Conservation (phyloP, 2,888 invertebrate species). For the Phlogophora meticulosa region DNA sequence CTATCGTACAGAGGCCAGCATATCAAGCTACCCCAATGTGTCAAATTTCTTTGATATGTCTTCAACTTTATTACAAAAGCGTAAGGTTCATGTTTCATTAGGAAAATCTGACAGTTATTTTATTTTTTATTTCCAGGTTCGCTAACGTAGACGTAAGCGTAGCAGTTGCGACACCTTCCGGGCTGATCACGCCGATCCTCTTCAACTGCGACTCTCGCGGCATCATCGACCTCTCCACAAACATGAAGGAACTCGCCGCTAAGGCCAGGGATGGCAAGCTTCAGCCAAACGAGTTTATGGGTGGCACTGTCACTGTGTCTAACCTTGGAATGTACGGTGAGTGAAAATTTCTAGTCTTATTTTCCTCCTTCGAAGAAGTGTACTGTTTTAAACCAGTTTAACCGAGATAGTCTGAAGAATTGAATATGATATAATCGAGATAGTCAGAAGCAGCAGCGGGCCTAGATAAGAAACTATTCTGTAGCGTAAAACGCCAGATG, state of each 20-base stretch:
- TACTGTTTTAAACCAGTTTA: no score
- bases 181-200: constrained; percentile 99
- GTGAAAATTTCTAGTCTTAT: constrained; percentile 55
- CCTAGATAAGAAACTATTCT: no score
- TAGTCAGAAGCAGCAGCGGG: no score
- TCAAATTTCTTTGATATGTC: no score
- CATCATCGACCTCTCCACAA: constrained; percentile 95
- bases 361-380: background rate
- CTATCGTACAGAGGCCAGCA: no score
- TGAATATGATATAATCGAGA: no score
- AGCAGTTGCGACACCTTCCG: constrained; percentile 98
- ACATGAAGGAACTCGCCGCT: constrained; percentile 95
- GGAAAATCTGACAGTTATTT: background rate
- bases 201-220: constrained; percentile 98
- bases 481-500: no score
- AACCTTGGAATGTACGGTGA: constrained; percentile 98
- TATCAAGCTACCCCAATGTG: no score
- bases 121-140: constrained; percentile 91
- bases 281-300: constrained; percentile 98
- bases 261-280: constrained; percentile 97
- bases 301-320: constrained; percentile 98
- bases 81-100: no score
- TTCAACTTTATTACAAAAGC: no score
- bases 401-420: no score
- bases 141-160: constrained; percentile 98